Evolutionary conservation across 1,140 invertebrate species (phyloP).

Genomic region (Eueides isabella): DNA sequence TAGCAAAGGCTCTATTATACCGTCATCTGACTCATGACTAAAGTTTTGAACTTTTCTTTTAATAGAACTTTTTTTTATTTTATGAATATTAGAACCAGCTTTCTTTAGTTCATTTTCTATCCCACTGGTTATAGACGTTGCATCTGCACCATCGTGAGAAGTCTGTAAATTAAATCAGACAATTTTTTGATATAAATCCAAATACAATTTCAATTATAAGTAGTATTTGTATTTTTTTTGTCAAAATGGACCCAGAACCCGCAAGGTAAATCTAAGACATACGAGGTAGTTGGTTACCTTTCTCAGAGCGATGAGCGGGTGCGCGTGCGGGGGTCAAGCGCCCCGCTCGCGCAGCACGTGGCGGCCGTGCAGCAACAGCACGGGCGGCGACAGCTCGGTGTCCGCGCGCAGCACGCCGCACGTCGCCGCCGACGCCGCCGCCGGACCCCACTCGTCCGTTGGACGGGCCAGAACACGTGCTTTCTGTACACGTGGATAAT

Average conservation of each 20-base stretch:
- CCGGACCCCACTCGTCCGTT: constrained; percentile 86
- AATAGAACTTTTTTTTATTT: constrained; percentile 72
- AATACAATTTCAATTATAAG: too few species aligned
- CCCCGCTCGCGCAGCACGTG: constrained; percentile 81
- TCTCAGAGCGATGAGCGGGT: constrained; percentile 69
- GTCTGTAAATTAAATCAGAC: constrained; percentile 52
- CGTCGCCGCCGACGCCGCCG: constrained; percentile 62
- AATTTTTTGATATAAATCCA: too few species aligned
- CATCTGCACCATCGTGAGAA: constrained; percentile 71
- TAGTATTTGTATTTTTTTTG: too few species aligned
- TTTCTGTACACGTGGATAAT: constrained; percentile 64
- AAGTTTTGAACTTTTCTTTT: constrained; percentile 73
- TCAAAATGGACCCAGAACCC: too few species aligned
- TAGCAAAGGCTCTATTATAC: constrained; percentile 73
- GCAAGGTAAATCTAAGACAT: too few species aligned
- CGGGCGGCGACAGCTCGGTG: constrained; percentile 74
- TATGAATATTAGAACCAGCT: constrained; percentile 59
- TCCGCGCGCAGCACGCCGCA: constrained; percentile 58
- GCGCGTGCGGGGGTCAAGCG: constrained; percentile 74
- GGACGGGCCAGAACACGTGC: constrained; percentile 84
- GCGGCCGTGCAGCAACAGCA: constrained; percentile 84
- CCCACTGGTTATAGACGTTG: constrained; percentile 69
- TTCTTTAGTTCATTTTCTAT: constrained; percentile 74
- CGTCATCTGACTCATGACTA: constrained; percentile 71
- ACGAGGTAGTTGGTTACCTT: constrained; percentile 48